These are phyloP conservation scores for Nomada ruficornis DNA, from an alignment of 2,888 invertebrate genomes.

Conservation along the genomic window DNA sequence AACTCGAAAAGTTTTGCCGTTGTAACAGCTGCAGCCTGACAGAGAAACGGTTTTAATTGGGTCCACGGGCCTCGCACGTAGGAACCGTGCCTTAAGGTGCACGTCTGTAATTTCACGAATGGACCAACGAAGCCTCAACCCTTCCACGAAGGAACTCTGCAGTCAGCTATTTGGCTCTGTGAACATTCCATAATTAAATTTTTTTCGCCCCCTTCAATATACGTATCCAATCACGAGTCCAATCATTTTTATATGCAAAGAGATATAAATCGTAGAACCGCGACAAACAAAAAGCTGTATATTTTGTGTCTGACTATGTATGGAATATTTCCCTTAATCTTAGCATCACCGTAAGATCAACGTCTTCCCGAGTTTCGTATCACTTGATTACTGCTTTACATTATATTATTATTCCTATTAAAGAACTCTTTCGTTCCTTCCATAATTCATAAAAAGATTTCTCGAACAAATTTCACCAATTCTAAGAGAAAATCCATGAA, in stretches of 20 bases:
- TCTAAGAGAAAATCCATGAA: too few species aligned
- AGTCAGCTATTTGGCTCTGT: conserved; percentile 29
- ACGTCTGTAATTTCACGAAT: conserved; percentile 57
- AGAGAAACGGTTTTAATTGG: conserved; percentile 77
- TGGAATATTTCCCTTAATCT: too few species aligned
- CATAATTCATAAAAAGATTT: too few species aligned
- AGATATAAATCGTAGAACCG: too few species aligned
- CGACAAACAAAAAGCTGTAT: too few species aligned
- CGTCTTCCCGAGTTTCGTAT: too few species aligned
- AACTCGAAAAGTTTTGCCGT: conserved; percentile 73
- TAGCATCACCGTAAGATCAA: too few species aligned
- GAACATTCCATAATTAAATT: conserved; percentile 29
- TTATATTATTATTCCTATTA: too few species aligned
- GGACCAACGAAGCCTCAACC: conserved; percentile 31
- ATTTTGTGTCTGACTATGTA: too few species aligned
- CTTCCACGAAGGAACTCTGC: conserved; percentile 5
- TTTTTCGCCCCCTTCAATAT: neutral
- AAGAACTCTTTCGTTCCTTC: too few species aligned
- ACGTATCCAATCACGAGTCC: neutral
- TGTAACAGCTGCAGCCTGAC: conserved; percentile 74
- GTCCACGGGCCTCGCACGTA: conserved; percentile 65
- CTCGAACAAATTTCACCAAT: too few species aligned
- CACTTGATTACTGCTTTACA: too few species aligned
- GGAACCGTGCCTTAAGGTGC: conserved; percentile 53
- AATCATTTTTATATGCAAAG: neutral